Base-by-base conservation (phyloP, 2,113 vertebrate species). In the Bufo gargarizans region DNA sequence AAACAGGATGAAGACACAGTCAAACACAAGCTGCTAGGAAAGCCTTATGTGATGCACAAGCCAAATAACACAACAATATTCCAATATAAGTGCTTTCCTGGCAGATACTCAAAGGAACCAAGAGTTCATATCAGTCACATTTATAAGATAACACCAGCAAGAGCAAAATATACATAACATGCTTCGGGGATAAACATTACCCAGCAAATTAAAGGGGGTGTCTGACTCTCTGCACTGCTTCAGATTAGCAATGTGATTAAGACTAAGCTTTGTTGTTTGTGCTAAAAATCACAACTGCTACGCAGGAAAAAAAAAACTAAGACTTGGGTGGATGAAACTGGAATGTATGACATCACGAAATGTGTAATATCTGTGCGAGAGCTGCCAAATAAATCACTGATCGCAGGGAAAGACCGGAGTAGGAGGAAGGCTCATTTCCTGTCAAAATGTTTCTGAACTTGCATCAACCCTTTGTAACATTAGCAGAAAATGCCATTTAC, bases 51-150 rank as follows among this genome's bases (percentile, higher is more conserved):
- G 93, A 94, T 93, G 93, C 92, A 91, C 92, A 92, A 92, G 93
- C 91, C 91, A 91, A 90, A 94, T 94, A 94, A 94, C 95, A 94
- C 93, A 95, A 95, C 96, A 94, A 94, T 94, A 94, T 93, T 92
- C 92, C 90, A 49, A 92, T 85, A 91, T 92, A 93, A 94, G 92
- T 94, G 95, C 94, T 96, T 96, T 96, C 95, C 95, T 96, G 95
- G 93, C 94, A 93, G 89, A 91, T 93, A 93, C 94, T 96, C 94
- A 96, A 95, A 96, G 95, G 91, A 95, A 91, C 94, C 95, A 92
- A 93, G 91, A 96, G 94, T 94, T 94, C 92, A 93, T 93, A 93
- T 93, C 91, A 94, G 92, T 89, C 90, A 91, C 92, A 94, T 91
- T 92, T 92, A 94, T 93, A 94, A 94, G 93, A 94, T 94, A 94